Conservation (phyloP, 2,888 invertebrate species). For the Flexamia atlantica region DNA sequence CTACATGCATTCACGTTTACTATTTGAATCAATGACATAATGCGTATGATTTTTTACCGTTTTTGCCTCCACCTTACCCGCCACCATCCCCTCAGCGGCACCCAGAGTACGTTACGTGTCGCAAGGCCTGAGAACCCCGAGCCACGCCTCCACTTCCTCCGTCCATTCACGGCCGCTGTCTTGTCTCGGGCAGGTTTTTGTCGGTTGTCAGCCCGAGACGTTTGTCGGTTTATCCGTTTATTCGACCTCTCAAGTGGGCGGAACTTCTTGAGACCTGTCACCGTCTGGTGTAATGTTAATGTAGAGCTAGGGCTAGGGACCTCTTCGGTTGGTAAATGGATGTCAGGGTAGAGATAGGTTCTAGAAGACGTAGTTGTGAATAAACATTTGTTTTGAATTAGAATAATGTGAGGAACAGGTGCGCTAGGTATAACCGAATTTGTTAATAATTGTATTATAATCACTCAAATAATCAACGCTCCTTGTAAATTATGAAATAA, state of each 20-base stretch:
- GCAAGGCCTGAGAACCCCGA: constrained; percentile 11
- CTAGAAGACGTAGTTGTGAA: too few relatives aligned
- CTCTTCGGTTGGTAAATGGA: neutral
- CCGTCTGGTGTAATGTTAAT: constrained; percentile 25
- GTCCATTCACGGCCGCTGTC: constrained; percentile 13
- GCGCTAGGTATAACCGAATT: too few relatives aligned
- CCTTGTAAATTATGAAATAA: too few relatives aligned
- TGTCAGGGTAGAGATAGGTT: too few relatives aligned
- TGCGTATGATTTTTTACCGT: too few relatives aligned
- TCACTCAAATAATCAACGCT: too few relatives aligned
- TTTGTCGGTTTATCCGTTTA: constrained; percentile 19
- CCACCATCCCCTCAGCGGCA: neutral
- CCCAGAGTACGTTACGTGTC: constrained; percentile 15
- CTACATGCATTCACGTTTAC: too few relatives aligned
- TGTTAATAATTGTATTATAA: too few relatives aligned
- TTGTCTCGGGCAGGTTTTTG: constrained; percentile 33
- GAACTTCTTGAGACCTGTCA: constrained; percentile 10
- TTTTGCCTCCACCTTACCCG: too few relatives aligned
- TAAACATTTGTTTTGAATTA: too few relatives aligned
- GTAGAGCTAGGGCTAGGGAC: neutral
- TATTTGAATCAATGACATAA: too few relatives aligned
- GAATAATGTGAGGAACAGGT: too few relatives aligned
- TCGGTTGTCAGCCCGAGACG: constrained; percentile 4
- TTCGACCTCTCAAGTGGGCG: constrained; percentile 5
- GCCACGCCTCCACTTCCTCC: constrained; percentile 35